Evolutionary conservation across 2,888 invertebrate genomes (phyloP).

Genomic region (Zonitis immaculata): DNA sequence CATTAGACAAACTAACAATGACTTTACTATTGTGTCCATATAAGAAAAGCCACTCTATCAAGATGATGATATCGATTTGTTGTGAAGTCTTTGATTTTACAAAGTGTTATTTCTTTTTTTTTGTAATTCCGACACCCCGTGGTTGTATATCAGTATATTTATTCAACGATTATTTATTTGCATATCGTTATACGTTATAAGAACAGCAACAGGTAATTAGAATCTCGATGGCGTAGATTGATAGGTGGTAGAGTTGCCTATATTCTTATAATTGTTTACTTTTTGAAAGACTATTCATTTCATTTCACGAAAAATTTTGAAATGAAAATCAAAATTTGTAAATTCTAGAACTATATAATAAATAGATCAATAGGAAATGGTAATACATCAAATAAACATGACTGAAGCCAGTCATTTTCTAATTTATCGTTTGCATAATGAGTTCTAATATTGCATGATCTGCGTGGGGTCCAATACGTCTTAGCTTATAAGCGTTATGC

Average conservation of each 20-base stretch:
- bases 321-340: no score
- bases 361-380: constrained; percentile 23
- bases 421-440: constrained; percentile 41
- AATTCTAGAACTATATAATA: constrained; percentile 10
- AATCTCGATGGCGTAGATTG: background rate
- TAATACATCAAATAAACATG: constrained; percentile 33
- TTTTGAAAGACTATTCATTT: no score
- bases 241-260: background rate
- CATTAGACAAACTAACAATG: background rate
- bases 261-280: background rate
- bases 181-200: background rate
- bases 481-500: constrained; percentile 23
- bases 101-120: background rate
- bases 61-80: background rate
- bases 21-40: background rate
- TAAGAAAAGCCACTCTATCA: background rate
- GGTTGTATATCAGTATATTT: background rate
- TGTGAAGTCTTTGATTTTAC: background rate
- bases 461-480: constrained; percentile 37
- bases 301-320: no score
- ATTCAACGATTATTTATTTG: background rate
- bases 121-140: background rate
- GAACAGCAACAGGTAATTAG: background rate
- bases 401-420: constrained; percentile 37
- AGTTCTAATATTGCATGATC: constrained; percentile 39